Evolutionary conservation across 1,140 invertebrate species (phyloP), one percentile per base, ranked within the genome.

Genomic region (Magallana ariakensis): DNA sequence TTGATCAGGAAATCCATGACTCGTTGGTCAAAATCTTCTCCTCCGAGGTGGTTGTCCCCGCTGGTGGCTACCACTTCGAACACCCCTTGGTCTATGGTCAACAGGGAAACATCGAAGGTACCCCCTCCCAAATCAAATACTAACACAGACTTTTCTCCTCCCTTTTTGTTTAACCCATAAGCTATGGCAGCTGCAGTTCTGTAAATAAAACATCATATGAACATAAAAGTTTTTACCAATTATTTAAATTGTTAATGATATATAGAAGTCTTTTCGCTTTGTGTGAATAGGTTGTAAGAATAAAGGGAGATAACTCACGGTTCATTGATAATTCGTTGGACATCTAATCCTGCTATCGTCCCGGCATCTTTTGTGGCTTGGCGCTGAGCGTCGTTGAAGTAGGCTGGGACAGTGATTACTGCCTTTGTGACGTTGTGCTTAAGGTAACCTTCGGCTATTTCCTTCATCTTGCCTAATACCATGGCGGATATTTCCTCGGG

Each of bases 261-360:
- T 62, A 15, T 62, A 1, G 15, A 62, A 16, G 19, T 62, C 8
- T 19, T 4, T 15, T 62, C 8, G 15, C 15, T 16, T 19, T 16
- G 16, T 7, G 16, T 16, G 22, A n/a, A 19, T 19, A 22, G 13
- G 22, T 13, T 33, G 15, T 0, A 0, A 22, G 22, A 13, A 60
- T 60, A 84, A 22, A 70, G 57, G 10, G 0, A 80, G 16, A 56
- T 1, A 57, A 93, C 94, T 93, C 92, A 95, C 94, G 99, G 99
- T 95, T 99, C 99, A 94, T 99, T 99, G 92, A 99, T 99, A 91
- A 99, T 99, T 95, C 99, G 96, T 97, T 99, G 98, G 1, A 99
- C 98, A 90, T 97, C 97, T 60, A 99, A 96, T 87, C 99, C 99
- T 90, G 99, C 97, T 92, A 96, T 96, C 11, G 92, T 94, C 66